phyloP scores from a whole-genome alignment of 1,140 invertebrate species.

The Plectrocnemia conspersa region DNA sequence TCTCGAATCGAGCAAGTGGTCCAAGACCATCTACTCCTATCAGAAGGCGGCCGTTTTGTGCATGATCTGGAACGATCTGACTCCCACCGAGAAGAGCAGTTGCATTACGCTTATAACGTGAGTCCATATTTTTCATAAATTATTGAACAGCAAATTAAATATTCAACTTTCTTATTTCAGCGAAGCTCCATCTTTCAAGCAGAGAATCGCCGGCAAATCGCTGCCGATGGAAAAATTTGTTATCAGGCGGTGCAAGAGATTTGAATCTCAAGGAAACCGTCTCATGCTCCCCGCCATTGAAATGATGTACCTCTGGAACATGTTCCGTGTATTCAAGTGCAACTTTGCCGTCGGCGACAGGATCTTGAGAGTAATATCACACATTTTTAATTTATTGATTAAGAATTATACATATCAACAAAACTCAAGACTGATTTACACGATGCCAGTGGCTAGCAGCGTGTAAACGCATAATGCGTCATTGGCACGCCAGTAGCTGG shows the following conservation, averaged over 20 bases:
- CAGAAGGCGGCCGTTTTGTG: slow-evolving; percentile 78
- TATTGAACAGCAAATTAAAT: not conserved
- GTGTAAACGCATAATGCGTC: too few relatives aligned
- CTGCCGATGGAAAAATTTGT: slow-evolving; percentile 96
- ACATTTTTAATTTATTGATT: not conserved
- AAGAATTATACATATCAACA: too few relatives aligned
- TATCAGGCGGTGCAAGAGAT: slow-evolving; percentile 76
- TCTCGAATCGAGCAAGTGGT: slow-evolving; percentile 82
- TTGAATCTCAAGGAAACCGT: slow-evolving; percentile 65
- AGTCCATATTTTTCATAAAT: slow-evolving; percentile 27
- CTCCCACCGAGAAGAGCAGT: slow-evolving; percentile 48
- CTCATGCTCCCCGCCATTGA: slow-evolving; percentile 81
- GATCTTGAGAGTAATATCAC: slow-evolving; percentile 55
- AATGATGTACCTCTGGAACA: slow-evolving; percentile 91
- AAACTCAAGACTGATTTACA: too few relatives aligned
- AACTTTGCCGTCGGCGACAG: slow-evolving; percentile 61
- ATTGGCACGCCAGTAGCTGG: too few relatives aligned
- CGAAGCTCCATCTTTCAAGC: slow-evolving; percentile 74
- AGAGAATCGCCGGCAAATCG: slow-evolving; percentile 92
- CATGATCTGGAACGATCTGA: slow-evolving; percentile 60
- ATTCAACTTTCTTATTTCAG: slow-evolving; percentile 47
- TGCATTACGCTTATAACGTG: slow-evolving; percentile 61
- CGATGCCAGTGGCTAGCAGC: too few relatives aligned
- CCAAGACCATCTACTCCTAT: slow-evolving; percentile 85
- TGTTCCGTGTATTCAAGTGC: slow-evolving; percentile 79